A percentile compares a stretch with the other conserved stretches of the same genome.
Evolutionary conservation across 2,797 vertebrate genomes (phyloP).

Genomic region (Dicrostonyx torquatus): DNA sequence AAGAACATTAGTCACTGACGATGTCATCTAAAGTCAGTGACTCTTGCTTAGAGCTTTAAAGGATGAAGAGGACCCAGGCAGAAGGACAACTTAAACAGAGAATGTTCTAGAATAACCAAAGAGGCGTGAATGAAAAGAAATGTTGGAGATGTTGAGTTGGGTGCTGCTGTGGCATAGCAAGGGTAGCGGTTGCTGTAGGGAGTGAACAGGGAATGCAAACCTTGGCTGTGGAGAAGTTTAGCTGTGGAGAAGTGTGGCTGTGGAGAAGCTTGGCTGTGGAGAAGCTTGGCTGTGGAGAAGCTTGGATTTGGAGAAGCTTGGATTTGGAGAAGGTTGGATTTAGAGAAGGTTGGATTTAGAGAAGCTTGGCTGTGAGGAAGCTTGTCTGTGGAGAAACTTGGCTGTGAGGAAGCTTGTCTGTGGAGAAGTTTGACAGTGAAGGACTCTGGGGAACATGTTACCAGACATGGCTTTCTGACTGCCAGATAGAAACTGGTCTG

Average conservation of each 20-base stretch:
- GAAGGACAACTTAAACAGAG: background rate
- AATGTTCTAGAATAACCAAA: slow-evolving; percentile 2
- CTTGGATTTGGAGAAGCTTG: background rate
- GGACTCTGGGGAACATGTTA: too few relatives aligned
- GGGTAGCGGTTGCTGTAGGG: background rate
- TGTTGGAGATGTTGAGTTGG: background rate
- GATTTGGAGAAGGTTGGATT: background rate
- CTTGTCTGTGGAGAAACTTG: too few relatives aligned
- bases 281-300: background rate
- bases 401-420: too few relatives aligned
- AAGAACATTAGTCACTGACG: background rate
- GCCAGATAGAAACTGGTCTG: background rate
- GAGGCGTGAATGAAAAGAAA: background rate
- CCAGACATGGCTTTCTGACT: background rate
- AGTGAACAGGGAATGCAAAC: background rate
- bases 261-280: background rate
- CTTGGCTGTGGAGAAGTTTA: too few relatives aligned
- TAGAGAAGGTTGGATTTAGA: too few relatives aligned
- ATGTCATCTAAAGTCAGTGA: background rate
- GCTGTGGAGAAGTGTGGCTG: too few relatives aligned
- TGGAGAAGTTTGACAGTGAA: too few relatives aligned
- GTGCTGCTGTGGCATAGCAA: background rate
- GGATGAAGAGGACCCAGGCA: background rate
- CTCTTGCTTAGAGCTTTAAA: slow-evolving; percentile 12
- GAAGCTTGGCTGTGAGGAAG: too few relatives aligned